Conservation (phyloP, 2,888 invertebrate species). For the Acanthacorydalis orientalis region DNA sequence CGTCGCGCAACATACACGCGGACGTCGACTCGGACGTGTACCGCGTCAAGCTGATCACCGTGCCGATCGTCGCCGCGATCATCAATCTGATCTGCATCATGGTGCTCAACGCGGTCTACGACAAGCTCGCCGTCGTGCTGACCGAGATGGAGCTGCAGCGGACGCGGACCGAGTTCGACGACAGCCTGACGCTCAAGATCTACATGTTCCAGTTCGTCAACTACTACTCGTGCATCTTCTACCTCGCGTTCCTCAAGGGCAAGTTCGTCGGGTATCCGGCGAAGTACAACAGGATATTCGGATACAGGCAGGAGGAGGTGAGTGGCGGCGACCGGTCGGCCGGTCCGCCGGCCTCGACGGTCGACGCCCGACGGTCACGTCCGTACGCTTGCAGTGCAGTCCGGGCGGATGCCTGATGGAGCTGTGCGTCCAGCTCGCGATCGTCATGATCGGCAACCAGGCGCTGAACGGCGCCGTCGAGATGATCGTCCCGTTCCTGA, state of each 20-base stretch:
- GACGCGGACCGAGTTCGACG: conserved; percentile 75
- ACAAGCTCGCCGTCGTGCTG: conserved; percentile 43
- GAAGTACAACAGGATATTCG: conserved; percentile 55
- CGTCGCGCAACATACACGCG: conserved; percentile 36
- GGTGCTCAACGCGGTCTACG: conserved; percentile 53
- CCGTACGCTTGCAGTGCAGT: conserved; percentile 40
- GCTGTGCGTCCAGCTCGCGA: conserved; percentile 66
- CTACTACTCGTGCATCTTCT: conserved; percentile 76
- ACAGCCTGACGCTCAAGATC: conserved; percentile 71
- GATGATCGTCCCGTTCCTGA: conserved; percentile 48
- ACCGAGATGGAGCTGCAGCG: conserved; percentile 60
- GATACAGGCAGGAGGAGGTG: conserved; percentile 54
- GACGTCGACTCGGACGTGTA: conserved; percentile 27
- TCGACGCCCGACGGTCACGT: neutral
- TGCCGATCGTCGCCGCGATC: conserved; percentile 58
- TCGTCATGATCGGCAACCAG: conserved; percentile 79
- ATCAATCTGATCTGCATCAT: conserved; percentile 65
- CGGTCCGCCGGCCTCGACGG: conserved; percentile 10
- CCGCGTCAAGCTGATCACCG: conserved; percentile 43
- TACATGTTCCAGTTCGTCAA: conserved; percentile 81
- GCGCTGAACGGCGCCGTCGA: conserved; percentile 60
- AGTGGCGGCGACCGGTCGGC: conserved; percentile 10
- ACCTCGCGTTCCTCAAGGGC: conserved; percentile 62
- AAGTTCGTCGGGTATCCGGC: conserved; percentile 66
- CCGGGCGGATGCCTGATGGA: conserved; percentile 78